Evolutionary conservation across 2,113 vertebrate species (phyloP).

Genomic region (Cariama cristata): DNA sequence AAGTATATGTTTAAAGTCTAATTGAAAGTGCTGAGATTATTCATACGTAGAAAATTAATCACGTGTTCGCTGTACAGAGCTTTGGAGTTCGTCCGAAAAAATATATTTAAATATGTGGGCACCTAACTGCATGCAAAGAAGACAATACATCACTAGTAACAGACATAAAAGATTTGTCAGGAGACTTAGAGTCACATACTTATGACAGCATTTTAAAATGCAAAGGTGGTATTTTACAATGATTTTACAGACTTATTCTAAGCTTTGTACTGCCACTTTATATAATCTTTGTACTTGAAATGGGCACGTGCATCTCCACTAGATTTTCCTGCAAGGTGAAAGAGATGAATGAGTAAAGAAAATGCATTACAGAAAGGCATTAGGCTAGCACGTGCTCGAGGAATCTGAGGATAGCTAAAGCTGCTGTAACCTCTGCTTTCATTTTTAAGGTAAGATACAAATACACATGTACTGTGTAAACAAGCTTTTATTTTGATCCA

Average conservation of each 20-base stretch:
- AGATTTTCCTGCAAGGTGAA: background rate
- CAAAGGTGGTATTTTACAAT: background rate
- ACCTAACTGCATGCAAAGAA: background rate
- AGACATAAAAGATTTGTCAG: background rate
- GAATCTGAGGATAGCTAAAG: background rate
- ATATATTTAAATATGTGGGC: background rate
- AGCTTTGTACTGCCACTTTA: background rate
- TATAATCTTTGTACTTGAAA: background rate
- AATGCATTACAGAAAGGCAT: background rate
- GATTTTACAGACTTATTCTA: background rate
- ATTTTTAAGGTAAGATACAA: background rate
- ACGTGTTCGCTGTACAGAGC: background rate
- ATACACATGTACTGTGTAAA: background rate
- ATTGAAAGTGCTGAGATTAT: background rate
- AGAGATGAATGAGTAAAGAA: background rate
- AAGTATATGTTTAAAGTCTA: background rate
- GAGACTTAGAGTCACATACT: background rate
- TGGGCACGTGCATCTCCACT: background rate
- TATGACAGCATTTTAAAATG: background rate
- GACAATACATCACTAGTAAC: background rate
- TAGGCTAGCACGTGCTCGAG: accelerated
- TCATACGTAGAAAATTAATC: background rate
- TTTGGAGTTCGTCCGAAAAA: background rate
- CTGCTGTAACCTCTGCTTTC: background rate
- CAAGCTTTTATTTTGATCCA: conserved; percentile 28